Percentiles rank a stretch among this genome's conserved stretches.
phyloP scores from a whole-genome alignment of 2,797 vertebrate genomes.

The Heterohyrax brucei region DNA sequence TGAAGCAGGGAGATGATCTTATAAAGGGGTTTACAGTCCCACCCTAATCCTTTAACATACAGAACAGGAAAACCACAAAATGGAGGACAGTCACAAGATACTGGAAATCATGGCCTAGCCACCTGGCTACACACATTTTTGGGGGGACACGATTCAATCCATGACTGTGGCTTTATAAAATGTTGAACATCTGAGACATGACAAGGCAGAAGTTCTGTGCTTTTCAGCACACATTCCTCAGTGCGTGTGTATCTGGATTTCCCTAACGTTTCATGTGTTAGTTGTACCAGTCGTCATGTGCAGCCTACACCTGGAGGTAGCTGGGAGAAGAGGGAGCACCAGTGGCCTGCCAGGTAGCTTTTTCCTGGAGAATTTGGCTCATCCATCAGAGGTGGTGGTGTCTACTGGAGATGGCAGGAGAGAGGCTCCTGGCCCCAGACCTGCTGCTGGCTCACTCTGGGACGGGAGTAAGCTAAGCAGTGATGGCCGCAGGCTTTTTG shows the following conservation, averaged over 20 bases:
- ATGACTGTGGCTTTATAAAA: too few species aligned
- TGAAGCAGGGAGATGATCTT: too few species aligned
- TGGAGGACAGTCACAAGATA: too few species aligned
- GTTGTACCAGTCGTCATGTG: rapidly evolving
- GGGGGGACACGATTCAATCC: too few species aligned
- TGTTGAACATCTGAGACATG: background rate
- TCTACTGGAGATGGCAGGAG: background rate
- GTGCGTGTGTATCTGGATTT: background rate
- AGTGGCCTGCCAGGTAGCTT: too few species aligned
- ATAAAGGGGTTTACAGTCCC: too few species aligned
- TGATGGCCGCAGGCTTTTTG: background rate
- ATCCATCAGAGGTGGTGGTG: background rate
- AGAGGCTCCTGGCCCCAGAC: background rate
- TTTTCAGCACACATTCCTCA: background rate
- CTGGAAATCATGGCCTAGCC: too few species aligned
- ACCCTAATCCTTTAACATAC: too few species aligned
- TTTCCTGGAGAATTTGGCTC: background rate
- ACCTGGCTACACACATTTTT: too few species aligned
- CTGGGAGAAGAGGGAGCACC: too few species aligned
- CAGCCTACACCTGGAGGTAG: background rate
- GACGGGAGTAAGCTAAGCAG: background rate
- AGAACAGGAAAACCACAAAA: too few species aligned
- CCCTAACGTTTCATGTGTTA: background rate
- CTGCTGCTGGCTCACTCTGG: background rate
- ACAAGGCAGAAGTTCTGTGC: background rate